These are phyloP conservation scores for Tupaia chinensis DNA, from an alignment of 2,113 vertebrate genomes.

Conservation along the genomic window DNA sequence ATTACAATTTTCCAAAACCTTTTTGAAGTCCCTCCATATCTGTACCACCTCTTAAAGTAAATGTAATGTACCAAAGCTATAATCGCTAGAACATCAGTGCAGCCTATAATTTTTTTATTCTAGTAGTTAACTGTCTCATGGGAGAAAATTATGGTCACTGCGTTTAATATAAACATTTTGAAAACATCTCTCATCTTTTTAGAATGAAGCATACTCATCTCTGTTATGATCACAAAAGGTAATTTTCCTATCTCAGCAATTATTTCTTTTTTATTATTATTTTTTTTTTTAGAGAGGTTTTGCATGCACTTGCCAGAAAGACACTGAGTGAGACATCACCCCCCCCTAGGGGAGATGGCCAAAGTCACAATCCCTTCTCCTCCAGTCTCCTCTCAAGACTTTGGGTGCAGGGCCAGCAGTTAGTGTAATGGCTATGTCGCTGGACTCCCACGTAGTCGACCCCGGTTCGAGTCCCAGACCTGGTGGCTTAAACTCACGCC, in stretches of 20 bases:
- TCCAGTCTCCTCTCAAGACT: no score
- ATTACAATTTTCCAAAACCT: no score
- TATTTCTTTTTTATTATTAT: not conserved
- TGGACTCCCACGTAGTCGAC: no score
- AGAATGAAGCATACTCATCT: not conserved
- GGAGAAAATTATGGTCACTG: not conserved
- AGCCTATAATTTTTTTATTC: not conserved
- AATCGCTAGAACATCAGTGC: not conserved
- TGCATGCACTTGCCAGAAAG: no score
- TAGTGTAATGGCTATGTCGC: no score
- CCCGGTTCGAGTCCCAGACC: no score
- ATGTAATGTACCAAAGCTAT: not conserved
- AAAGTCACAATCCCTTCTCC: no score
- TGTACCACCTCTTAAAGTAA: not conserved
- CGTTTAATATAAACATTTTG: not conserved
- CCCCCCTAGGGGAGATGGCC: no score
- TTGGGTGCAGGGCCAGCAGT: no score
- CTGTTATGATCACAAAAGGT: not conserved
- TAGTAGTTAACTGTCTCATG: not conserved
- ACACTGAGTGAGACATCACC: no score
- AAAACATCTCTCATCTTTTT: conserved; percentile 9
- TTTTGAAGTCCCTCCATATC: not conserved
- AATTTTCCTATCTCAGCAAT: not conserved
- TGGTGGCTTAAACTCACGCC: no score
- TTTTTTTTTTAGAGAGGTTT: no score